Evolutionary conservation across 1,140 invertebrate species (phyloP).

Genomic region (Lucilia sericata): DNA sequence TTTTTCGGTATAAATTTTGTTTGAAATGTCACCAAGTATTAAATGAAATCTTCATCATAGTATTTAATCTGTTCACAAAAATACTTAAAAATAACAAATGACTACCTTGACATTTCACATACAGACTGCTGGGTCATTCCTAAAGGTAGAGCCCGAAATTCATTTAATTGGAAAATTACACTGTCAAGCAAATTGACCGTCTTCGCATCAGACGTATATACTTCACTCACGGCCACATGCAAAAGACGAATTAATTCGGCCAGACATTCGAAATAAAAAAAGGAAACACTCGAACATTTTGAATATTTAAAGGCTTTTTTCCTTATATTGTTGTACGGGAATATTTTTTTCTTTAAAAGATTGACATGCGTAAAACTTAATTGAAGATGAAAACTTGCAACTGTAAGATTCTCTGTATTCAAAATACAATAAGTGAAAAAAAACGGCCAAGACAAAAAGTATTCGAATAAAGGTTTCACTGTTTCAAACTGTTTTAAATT

Average conservation of each 20-base stretch:
- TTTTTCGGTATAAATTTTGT: conserved; percentile 20
- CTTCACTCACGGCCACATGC: conserved; percentile 28
- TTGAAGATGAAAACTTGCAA: conserved; percentile 44
- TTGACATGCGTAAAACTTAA: conserved; percentile 40
- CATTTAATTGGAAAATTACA: conserved; percentile 44
- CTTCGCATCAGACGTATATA: conserved; percentile 29
- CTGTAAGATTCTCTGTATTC: conserved; percentile 38
- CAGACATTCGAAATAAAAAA: conserved; percentile 21
- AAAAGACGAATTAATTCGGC: conserved; percentile 31
- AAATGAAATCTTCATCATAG: conserved; percentile 41
- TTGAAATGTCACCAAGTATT: conserved; percentile 36
- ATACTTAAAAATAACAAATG: neutral
- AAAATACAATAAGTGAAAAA: neutral
- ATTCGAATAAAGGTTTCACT: conserved; percentile 15
- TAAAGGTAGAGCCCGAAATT: conserved; percentile 9
- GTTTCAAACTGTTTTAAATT: conserved; percentile 40
- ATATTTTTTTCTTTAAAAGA: neutral
- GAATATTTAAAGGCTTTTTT: conserved; percentile 7
- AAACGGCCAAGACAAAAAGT: neutral
- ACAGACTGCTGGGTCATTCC: conserved; percentile 21
- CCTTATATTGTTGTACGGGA: neutral
- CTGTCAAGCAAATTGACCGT: conserved; percentile 31
- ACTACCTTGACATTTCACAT: conserved; percentile 40
- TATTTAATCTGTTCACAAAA: conserved; percentile 17
- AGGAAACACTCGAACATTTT: conserved; percentile 1